These are phyloP conservation scores for Enoplosus armatus DNA, from an alignment of 2,797 vertebrate genomes.

Conservation along the genomic window DNA sequence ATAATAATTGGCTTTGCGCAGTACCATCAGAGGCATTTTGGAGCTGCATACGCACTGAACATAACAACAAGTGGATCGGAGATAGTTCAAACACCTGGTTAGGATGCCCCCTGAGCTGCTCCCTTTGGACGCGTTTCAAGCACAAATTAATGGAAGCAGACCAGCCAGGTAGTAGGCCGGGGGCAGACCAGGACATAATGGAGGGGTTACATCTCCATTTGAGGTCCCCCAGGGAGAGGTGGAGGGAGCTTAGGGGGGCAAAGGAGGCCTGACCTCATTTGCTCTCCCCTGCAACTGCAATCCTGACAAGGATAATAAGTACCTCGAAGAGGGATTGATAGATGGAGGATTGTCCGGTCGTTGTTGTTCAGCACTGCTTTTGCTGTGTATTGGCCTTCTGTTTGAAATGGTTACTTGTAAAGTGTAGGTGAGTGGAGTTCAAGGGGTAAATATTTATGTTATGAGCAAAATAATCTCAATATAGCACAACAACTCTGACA, in stretches of 20 bases:
- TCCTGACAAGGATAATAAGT: slow-evolving; percentile 50
- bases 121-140: slow-evolving; percentile 44
- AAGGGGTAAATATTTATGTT: neutral
- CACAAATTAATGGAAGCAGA: slow-evolving; percentile 49
- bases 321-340: slow-evolving; percentile 23
- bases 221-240: slow-evolving; percentile 33
- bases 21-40: neutral
- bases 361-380: slow-evolving; percentile 8
- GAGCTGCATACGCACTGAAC: neutral
- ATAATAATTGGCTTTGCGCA: neutral
- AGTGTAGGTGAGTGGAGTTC: neutral
- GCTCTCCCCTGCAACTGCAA: slow-evolving; percentile 24
- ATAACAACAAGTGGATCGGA: slow-evolving; percentile 35
- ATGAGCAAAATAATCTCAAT: slow-evolving; percentile 1
- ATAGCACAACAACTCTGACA: no score
- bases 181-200: slow-evolving; percentile 46
- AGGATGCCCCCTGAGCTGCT: slow-evolving; percentile 18
- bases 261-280: slow-evolving; percentile 17
- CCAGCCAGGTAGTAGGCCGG: slow-evolving; percentile 18
- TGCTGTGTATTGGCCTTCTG: slow-evolving; percentile 11
- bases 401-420: neutral
- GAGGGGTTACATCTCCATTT: slow-evolving; percentile 45
- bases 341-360: neutral
- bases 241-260: slow-evolving; percentile 13
- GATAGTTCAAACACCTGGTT: slow-evolving; percentile 42